Percentiles rank a stretch among this genome's conserved stretches.
phyloP scores from a whole-genome alignment of 2,797 vertebrate genomes.

The Toxotes lorentzi region DNA sequence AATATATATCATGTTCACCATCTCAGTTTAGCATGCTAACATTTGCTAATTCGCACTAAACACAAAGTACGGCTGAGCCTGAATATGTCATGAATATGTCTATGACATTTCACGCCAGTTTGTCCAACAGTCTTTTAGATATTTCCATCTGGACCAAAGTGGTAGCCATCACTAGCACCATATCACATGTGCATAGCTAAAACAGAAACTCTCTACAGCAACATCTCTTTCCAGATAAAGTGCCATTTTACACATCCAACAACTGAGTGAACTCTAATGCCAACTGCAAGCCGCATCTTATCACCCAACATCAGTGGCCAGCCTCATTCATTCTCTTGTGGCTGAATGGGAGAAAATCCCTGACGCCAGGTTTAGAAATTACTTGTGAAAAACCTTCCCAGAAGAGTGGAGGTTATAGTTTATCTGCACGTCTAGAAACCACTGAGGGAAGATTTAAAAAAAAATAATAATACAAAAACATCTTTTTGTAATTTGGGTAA shows the following conservation, averaged over 20 bases:
- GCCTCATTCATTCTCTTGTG: neutral
- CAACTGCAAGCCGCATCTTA: neutral
- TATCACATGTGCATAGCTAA: neutral
- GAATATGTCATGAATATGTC: neutral
- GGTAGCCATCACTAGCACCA: neutral
- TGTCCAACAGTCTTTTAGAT: neutral
- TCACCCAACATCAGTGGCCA: conserved; percentile 13
- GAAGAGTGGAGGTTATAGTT: neutral
- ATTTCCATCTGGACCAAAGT: neutral
- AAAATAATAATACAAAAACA: no score
- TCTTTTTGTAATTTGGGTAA: neutral
- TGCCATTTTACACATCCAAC: neutral
- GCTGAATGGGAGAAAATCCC: conserved; percentile 8
- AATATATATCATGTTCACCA: neutral
- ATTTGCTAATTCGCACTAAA: neutral
- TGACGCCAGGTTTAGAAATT: neutral
- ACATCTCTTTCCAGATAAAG: neutral
- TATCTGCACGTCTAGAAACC: neutral
- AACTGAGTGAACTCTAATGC: neutral
- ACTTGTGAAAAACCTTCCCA: neutral
- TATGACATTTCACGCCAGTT: neutral
- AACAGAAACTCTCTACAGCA: neutral
- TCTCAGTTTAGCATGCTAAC: neutral
- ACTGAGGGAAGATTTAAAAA: no score
- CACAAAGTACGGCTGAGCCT: neutral